Evolutionary conservation across 2,113 vertebrate genomes (phyloP).

Genomic region (Podilymbus podiceps): DNA sequence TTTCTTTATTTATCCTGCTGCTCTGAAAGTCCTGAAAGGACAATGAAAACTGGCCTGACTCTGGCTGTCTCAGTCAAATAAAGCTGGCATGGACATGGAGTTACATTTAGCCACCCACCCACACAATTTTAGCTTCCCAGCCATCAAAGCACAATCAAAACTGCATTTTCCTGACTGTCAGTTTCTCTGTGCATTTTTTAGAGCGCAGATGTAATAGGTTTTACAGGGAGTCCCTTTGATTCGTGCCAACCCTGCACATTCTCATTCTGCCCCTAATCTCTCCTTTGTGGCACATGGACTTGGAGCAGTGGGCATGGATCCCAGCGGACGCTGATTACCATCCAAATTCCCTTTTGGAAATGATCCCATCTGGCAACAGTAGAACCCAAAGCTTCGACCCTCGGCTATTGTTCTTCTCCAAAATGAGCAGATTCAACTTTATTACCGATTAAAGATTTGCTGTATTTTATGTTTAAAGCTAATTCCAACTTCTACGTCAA

Average conservation of each 20-base stretch:
- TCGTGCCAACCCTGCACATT: conserved; percentile 62
- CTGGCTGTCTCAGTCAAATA: conserved; percentile 23
- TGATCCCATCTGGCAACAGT: conserved; percentile 59
- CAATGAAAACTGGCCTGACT: conserved; percentile 49
- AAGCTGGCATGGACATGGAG: conserved; percentile 37
- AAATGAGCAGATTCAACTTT: conserved; percentile 58
- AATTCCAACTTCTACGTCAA: conserved; percentile 25
- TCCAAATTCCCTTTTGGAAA: conserved; percentile 65
- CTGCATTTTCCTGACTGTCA: conserved; percentile 60
- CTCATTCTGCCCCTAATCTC: conserved; percentile 69
- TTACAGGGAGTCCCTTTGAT: conserved; percentile 67
- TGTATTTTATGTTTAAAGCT: conserved; percentile 24
- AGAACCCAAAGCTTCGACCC: conserved; percentile 39
- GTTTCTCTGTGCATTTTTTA: conserved; percentile 45
- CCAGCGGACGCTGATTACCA: conserved; percentile 61
- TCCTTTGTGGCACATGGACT: conserved; percentile 53
- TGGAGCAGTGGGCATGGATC: conserved; percentile 50
- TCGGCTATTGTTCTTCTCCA: conserved; percentile 48
- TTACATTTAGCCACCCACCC: conserved; percentile 57
- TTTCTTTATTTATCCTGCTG: conserved; percentile 52
- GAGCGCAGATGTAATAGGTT: conserved; percentile 63
- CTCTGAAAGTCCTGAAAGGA: conserved; percentile 37
- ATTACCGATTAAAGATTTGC: conserved; percentile 43
- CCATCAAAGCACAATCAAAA: conserved; percentile 62
- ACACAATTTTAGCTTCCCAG: conserved; percentile 59